A percentile compares a stretch with the other conserved stretches of the same genome.
Conservation (phyloP, 2,113 vertebrate genomes). For the Crypturellus undulatus region DNA sequence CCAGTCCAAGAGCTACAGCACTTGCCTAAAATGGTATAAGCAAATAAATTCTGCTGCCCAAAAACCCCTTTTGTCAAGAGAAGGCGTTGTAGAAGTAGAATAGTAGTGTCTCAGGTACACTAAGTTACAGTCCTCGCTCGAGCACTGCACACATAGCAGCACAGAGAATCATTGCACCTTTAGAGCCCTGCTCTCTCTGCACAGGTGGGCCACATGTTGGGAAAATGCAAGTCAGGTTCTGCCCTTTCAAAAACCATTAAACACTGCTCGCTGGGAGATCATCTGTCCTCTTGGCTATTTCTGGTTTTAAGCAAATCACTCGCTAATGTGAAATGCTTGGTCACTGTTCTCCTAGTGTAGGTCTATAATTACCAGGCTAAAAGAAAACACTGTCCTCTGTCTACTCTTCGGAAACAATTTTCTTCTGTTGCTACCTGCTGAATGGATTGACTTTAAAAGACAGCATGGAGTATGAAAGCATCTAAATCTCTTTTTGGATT, state of each 20-base stretch:
- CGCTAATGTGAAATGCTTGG: rapidly evolving
- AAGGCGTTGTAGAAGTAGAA: neutral
- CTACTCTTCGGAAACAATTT: neutral
- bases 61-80: neutral
- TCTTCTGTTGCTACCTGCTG: neutral
- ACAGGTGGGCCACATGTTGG: neutral
- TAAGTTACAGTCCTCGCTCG: neutral
- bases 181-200: neutral
- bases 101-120: neutral
- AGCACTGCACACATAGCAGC: neutral
- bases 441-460: neutral
- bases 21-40: neutral
- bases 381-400: neutral
- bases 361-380: neutral
- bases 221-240: neutral
- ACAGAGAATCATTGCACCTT: neutral
- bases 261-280: neutral
- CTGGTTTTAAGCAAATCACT: neutral
- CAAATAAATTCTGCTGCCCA: neutral
- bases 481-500: neutral
- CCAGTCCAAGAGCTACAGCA: neutral
- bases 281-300: neutral
- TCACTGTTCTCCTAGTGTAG: neutral
- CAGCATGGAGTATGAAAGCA: neutral
- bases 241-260: neutral